Percentiles rank a stretch among this genome's conserved stretches.
Conservation (phyloP, 2,797 vertebrate species). For the Megaceryle alcyon region DNA sequence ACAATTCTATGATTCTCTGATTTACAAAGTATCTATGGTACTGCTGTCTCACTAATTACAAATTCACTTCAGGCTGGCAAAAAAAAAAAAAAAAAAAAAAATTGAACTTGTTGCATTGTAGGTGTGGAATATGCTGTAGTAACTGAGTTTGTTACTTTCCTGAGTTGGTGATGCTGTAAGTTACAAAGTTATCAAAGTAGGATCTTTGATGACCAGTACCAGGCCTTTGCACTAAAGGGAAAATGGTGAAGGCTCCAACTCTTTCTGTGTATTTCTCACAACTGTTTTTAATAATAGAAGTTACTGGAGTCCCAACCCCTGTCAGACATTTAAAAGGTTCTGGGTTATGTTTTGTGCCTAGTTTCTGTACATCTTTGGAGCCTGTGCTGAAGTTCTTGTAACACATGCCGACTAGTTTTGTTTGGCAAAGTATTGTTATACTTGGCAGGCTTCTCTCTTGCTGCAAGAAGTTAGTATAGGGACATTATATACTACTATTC, state of each 20-base stretch:
- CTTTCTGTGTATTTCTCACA: background rate
- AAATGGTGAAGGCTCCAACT: background rate
- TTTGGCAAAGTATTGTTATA: constrained; percentile 49
- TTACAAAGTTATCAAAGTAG: background rate
- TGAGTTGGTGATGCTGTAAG: background rate
- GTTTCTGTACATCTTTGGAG: background rate
- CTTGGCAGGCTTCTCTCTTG: constrained; percentile 27
- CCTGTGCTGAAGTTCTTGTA: background rate
- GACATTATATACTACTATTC: background rate
- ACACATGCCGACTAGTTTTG: constrained; percentile 7
- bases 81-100: background rate
- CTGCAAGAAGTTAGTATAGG: background rate
- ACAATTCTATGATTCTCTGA: no score
- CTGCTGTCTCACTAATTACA: background rate
- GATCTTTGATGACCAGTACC: background rate
- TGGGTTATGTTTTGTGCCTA: background rate
- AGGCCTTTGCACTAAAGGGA: background rate
- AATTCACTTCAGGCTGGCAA: background rate
- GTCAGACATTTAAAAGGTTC: background rate
- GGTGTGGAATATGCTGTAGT: background rate
- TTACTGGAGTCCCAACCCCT: background rate
- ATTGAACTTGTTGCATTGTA: background rate
- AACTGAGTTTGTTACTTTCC: background rate
- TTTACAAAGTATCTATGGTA: background rate
- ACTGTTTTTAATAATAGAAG: background rate